A percentile compares a stretch with the other conserved stretches of the same genome.
Evolutionary conservation across 2,888 invertebrate species (phyloP).

Genomic region (Phengaris alcon): DNA sequence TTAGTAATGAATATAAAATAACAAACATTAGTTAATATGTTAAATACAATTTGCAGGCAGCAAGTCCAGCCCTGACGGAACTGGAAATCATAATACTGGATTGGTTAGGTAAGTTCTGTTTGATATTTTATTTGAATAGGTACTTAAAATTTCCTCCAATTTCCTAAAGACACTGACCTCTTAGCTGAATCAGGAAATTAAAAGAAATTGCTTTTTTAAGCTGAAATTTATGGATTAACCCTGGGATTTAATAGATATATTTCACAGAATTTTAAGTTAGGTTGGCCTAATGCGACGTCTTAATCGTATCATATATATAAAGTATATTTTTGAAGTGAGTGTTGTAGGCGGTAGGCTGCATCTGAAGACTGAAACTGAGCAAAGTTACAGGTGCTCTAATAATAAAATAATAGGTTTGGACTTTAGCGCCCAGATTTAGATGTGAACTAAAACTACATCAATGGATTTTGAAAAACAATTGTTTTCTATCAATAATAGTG

Average conservation of each 20-base stretch:
- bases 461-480: too few relatives aligned
- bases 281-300: background rate
- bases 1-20: too few relatives aligned
- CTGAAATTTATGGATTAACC: background rate
- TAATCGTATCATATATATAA: too few relatives aligned
- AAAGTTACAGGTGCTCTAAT: too few relatives aligned
- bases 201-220: constrained; percentile 8
- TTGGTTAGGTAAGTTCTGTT: constrained; percentile 88
- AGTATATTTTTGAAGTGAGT: too few relatives aligned
- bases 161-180: background rate
- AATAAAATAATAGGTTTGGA: too few relatives aligned
- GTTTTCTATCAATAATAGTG: too few relatives aligned
- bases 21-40: background rate
- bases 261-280: background rate
- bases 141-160: background rate
- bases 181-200: background rate
- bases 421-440: too few relatives aligned
- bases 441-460: too few relatives aligned
- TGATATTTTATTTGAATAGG: background rate
- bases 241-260: background rate
- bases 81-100: constrained; percentile 96
- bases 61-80: constrained; percentile 98
- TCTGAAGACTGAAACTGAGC: too few relatives aligned
- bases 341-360: too few relatives aligned
- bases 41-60: constrained; percentile 83